These are phyloP conservation scores for Sebastes minor DNA, from an alignment of 2,797 vertebrate species.

Conservation along the genomic window DNA sequence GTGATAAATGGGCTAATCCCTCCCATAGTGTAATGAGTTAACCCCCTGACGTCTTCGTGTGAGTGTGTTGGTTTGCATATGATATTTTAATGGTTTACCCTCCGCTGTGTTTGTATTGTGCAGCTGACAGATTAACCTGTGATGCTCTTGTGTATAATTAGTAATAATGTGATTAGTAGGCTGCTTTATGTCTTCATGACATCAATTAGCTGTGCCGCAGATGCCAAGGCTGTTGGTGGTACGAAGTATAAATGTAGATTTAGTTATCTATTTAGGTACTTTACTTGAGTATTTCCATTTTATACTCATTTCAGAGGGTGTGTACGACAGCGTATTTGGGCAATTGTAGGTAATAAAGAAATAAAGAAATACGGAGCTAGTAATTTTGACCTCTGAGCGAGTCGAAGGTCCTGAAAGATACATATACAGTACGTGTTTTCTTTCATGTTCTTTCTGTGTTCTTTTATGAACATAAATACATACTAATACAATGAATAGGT, in stretches of 20 bases:
- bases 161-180: slow-evolving; percentile 6
- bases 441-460: too few species aligned
- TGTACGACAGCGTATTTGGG: too few species aligned
- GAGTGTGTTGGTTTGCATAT: slow-evolving; percentile 10
- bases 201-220: not conserved
- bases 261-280: not conserved
- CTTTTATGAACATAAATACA: too few species aligned
- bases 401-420: too few species aligned
- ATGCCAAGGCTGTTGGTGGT: not conserved
- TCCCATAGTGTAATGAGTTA: slow-evolving; percentile 17
- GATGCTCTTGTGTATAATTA: slow-evolving; percentile 21
- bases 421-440: too few species aligned
- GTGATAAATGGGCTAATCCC: slow-evolving; percentile 28
- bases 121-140: slow-evolving; percentile 25
- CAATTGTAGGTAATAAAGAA: too few species aligned
- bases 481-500: too few species aligned
- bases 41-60: slow-evolving; percentile 21
- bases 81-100: slow-evolving; percentile 25
- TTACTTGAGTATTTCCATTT: not conserved
- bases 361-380: too few species aligned
- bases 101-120: not conserved
- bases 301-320: not conserved
- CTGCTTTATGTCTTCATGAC: slow-evolving; percentile 1
- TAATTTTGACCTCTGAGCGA: too few species aligned
- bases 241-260: not conserved